Conservation (phyloP, 2,113 vertebrate genomes). For the Rhinopithecus roxellana region DNA sequence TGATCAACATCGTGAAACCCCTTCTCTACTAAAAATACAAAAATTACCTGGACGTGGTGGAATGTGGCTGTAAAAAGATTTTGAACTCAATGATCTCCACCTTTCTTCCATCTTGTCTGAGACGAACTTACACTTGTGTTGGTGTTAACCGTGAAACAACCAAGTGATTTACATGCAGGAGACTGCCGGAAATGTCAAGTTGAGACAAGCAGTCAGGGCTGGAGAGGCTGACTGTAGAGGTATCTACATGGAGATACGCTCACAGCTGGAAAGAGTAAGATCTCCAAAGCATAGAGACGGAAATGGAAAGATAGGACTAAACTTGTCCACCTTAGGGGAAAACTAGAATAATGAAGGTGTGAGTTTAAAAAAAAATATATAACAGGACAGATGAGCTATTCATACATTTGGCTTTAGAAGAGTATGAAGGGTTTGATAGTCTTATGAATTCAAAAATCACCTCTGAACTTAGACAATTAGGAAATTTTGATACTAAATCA, state of each 20-base stretch:
- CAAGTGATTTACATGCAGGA: neutral
- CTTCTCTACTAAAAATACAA: no score
- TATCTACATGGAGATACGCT: neutral
- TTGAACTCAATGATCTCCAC: neutral
- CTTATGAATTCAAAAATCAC: neutral
- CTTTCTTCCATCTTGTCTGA: neutral
- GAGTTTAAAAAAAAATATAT: neutral
- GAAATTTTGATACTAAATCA: neutral
- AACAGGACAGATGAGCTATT: neutral
- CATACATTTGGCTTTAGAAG: neutral
- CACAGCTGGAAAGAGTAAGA: neutral
- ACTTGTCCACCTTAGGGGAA: neutral
- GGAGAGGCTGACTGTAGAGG: neutral
- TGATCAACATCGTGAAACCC: no score
- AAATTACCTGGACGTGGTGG: no score
- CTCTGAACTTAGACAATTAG: neutral
- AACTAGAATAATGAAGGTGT: neutral
- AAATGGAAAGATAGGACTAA: neutral
- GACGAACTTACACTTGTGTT: neutral
- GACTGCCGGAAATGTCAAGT: neutral
- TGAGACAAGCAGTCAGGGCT: neutral
- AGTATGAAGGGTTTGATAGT: neutral
- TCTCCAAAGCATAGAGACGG: neutral
- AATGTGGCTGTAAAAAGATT: neutral
- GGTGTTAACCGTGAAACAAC: neutral